These are phyloP conservation scores for Boloria selene DNA, from an alignment of 2,888 invertebrate genomes.

Conservation along the genomic window DNA sequence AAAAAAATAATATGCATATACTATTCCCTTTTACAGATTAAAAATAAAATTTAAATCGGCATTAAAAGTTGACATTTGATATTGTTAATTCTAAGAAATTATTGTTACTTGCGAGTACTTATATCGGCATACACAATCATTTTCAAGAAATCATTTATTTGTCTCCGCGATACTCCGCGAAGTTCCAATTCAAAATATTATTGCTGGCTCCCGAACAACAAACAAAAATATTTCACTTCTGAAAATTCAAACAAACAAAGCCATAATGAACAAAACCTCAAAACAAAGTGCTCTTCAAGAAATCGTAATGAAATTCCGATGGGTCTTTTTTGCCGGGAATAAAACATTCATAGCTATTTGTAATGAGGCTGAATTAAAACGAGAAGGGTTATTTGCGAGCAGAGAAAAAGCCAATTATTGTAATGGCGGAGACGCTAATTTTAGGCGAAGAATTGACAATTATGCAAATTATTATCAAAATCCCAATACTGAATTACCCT, in stretches of 20 bases:
- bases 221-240: constrained; percentile 1
- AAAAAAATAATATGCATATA: no score
- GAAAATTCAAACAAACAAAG: constrained; percentile 9
- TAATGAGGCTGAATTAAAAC: constrained; percentile 58
- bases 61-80: no score
- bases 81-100: no score
- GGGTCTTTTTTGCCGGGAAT: constrained; percentile 34
- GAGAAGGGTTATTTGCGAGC: constrained; percentile 52
- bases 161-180: no score
- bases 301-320: constrained; percentile 34
- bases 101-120: no score
- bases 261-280: constrained; percentile 15
- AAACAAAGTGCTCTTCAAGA: constrained; percentile 26
- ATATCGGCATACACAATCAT: background rate
- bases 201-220: background rate
- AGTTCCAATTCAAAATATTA: background rate
- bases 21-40: no score
- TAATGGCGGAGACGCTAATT: constrained; percentile 52
- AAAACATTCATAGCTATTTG: constrained; percentile 55
- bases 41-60: no score
- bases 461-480: constrained; percentile 45
- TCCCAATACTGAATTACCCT: background rate
- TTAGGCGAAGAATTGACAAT: constrained; percentile 45
- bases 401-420: constrained; percentile 62
- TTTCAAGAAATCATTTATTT: background rate